Conservation (phyloP, 2,888 invertebrate genomes). For the Bembecia ichneumoniformis region DNA sequence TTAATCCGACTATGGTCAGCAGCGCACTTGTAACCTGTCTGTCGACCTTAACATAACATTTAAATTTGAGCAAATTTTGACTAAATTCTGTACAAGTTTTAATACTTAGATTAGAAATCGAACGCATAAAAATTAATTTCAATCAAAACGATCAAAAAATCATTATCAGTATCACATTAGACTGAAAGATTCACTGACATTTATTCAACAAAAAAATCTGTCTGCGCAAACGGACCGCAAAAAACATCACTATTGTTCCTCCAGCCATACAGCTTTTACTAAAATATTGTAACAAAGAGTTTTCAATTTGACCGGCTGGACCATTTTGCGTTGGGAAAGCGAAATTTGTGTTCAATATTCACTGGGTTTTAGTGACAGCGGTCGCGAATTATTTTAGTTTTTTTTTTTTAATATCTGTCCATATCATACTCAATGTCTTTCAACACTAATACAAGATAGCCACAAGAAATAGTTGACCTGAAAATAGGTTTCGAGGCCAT, state of each 20-base stretch:
- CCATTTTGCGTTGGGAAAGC: conserved; percentile 22
- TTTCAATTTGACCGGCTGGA: conserved; percentile 24
- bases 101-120: too few relatives aligned
- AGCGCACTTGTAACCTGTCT: too few relatives aligned
- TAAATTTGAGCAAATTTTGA: too few relatives aligned
- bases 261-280: conserved; percentile 13
- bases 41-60: too few relatives aligned
- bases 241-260: conserved; percentile 18
- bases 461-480: too few relatives aligned
- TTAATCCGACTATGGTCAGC: too few relatives aligned
- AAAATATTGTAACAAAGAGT: conserved; percentile 30
- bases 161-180: background rate
- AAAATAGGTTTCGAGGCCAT: too few relatives aligned
- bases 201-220: background rate
- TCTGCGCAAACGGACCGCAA: conserved; percentile 19
- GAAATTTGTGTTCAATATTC: conserved; percentile 13
- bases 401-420: background rate
- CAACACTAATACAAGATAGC: too few relatives aligned
- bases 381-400: background rate
- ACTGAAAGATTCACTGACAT: background rate
- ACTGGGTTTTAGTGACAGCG: background rate
- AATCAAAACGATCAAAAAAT: too few relatives aligned
- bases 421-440: too few relatives aligned
- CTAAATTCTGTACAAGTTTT: too few relatives aligned
- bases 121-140: too few relatives aligned